Evolutionary conservation across 2,888 invertebrate species (phyloP), one percentile per base, ranked within the genome.

Genomic region (Trachelus troglodyta): DNA sequence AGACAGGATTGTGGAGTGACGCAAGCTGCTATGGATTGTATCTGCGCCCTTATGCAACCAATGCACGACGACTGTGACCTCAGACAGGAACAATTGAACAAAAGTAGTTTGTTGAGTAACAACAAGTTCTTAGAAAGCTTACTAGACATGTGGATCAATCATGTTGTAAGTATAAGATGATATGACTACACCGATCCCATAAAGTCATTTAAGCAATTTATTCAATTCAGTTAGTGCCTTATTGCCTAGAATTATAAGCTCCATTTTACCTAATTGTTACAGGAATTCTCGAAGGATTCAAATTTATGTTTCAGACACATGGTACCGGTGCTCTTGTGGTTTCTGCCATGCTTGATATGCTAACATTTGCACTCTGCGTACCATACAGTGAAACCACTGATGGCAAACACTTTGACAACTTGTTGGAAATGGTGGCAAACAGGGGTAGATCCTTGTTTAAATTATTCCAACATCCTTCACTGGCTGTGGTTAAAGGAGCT

Each of bases 341-440:
- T 82, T 97, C 98, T 40, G 97, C 98, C 83, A 98, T 99, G 98
- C 93, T 99, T 90, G 99, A 99, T 92, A 98, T 99, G 90, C 93
- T 99, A 82, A 99, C 99, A 69, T 99, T 99, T 93, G 96, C 98
- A 4, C 94, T 99, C 71, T 99, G 99, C 92, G 98, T 99, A 82
- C 99, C 99, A 6, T 99, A 99, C 92, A 98, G 98, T 89, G 99
- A 99, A 92, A 99, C 99, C 6, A 99, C 99, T 0, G 98, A 99
- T 89, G 98, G 98, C 76, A 97, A 97, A 89, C 97, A 98, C 90
- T 98, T 98, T 92, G 99, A 99, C 92, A 95, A 95, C 85, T 93
- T 99, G 76, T 92, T 99, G 34, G 97, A 98, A 92, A 95, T 99
- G 95, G 98, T 99, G 1, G 98, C 99, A 6, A 95, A 96, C 76